phyloP scores from a whole-genome alignment of 2,113 vertebrate species.

The Serinus canaria region DNA sequence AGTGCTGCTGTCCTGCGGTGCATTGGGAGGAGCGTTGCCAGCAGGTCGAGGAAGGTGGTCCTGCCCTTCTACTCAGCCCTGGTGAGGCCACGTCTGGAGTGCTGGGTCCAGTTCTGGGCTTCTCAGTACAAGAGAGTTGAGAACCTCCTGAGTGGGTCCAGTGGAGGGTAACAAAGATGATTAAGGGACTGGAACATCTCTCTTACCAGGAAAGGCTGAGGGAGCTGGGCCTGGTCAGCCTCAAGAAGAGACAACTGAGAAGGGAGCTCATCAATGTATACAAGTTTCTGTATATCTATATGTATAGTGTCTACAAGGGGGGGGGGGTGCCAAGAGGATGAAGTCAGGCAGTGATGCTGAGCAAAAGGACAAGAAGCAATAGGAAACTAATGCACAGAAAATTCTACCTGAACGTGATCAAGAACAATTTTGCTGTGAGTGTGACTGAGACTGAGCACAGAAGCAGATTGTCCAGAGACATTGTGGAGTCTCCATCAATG shows the following conservation, averaged over 20 bases:
- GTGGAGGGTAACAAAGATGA: background rate
- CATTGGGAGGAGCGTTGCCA: background rate
- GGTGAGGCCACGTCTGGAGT: background rate
- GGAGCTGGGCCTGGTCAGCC: fast-evolving
- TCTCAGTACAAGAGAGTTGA: background rate
- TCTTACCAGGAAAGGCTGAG: background rate
- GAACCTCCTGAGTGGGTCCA: background rate
- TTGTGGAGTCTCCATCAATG: background rate
- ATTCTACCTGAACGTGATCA: background rate
- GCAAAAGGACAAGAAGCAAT: background rate
- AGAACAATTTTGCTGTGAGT: background rate
- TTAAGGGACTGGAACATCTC: background rate
- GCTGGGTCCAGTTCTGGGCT: background rate
- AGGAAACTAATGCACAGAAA: background rate
- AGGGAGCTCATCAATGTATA: background rate
- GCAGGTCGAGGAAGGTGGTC: background rate
- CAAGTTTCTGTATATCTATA: background rate
- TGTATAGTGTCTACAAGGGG: fast-evolving
- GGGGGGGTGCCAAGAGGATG: background rate
- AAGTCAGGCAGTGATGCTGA: background rate
- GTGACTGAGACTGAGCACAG: background rate
- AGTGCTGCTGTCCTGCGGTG: fast-evolving
- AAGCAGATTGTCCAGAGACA: too few species aligned
- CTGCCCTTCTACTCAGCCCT: background rate
- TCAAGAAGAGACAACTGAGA: background rate